Evolutionary conservation across 2,888 invertebrate genomes (phyloP), one percentile per base, ranked within the genome.

Genomic region (Coenonympha arcania): DNA sequence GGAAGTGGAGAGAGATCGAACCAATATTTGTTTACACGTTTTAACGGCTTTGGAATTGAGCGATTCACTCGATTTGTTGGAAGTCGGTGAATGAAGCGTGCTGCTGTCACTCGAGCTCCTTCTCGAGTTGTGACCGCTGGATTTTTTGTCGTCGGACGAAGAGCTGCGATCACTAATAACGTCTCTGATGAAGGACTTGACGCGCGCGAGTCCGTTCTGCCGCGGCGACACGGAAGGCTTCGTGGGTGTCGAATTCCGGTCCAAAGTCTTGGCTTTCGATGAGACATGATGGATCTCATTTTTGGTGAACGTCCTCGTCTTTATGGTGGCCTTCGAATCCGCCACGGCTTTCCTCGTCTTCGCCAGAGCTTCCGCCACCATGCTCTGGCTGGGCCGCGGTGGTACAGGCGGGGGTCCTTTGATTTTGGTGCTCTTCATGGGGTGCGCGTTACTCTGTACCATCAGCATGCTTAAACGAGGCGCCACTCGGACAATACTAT

Each of bases 361-460:
- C 54, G 92, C 91, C 58, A 93, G 82, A 48, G 92, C 91, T 78
- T 91, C 92, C 48, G 91, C 91, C 48, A 92, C 90, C 67, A 91
- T 87, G 65, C 89, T 90, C 68, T 91, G 90, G 74, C 91, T 92
- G 50, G 94, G 94, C 65, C 94, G 88, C 60, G 94, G 94, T 50
- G 94, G 94, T 60, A 94, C 93, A 64, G 94, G 94, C 61, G 94
- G 94, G 58, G 92, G 91, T 54, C 91, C 90, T 68, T 89, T 84
- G 48, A 86, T 66, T 68, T 85, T 86, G 63, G 61, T 74, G 67
- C 71, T 76, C 75, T 86, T 86, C 83, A 84, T 84, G 57, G 83
- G 85, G 62, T 88, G 89, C 59, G 88, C 79, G 73, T 88, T 89
- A 62, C 85, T 88, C 69, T 88, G 85, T 67, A 88, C 82, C 84